Percentiles rank a stretch among this genome's conserved stretches.
phyloP scores from a whole-genome alignment of 92 coral and sea anemone genomes.

The Umimayanthus chanpuru region DNA sequence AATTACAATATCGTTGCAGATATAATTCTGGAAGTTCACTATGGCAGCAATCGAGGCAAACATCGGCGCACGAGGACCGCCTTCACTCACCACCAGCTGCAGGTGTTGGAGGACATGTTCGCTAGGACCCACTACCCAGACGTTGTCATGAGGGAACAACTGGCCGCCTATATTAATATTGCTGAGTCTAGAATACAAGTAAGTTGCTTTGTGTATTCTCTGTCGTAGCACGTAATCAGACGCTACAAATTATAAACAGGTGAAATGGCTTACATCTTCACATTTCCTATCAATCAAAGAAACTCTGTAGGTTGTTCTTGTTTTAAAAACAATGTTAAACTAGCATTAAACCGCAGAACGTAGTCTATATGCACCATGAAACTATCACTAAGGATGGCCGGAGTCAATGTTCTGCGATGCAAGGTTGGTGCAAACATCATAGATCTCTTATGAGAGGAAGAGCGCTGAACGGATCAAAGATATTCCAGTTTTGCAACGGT shows the following conservation, averaged over 20 bases:
- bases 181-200: conserved; percentile 96
- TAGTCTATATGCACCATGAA: no score
- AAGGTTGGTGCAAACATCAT: no score
- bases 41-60: conserved; percentile 79
- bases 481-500: no score
- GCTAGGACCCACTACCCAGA: conserved; percentile 95
- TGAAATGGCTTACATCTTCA: no score
- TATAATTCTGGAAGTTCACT: conserved; percentile 93
- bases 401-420: no score
- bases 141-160: conserved; percentile 86
- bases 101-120: conserved; percentile 83
- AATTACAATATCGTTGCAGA: conserved; percentile 54
- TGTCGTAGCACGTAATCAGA: background rate
- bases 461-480: no score
- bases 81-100: conserved; percentile 93
- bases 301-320: no score
- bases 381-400: no score
- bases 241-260: background rate
- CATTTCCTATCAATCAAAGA: no score
- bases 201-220: background rate
- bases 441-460: no score
- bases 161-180: conserved; percentile 83
- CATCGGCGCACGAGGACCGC: conserved; percentile 97
- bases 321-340: no score
- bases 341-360: no score